Percentiles rank a stretch among this genome's conserved stretches.
phyloP scores from a whole-genome alignment of 2,888 invertebrate species.

The Sericinus montela region DNA sequence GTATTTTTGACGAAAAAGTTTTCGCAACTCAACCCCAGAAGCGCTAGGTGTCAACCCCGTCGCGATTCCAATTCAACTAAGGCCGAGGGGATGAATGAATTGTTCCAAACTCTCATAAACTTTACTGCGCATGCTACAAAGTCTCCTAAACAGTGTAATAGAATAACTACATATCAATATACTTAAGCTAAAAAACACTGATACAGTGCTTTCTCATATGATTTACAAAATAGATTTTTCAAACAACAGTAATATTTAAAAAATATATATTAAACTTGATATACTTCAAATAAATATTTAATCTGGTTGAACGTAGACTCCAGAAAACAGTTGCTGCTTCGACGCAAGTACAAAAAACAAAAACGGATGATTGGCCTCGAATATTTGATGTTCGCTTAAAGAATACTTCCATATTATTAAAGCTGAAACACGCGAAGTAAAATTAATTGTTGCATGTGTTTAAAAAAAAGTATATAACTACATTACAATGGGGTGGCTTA shows the following conservation, averaged over 20 bases:
- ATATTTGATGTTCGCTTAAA: not conserved
- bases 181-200: too few species aligned
- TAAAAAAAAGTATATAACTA: too few species aligned
- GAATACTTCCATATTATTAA: not conserved
- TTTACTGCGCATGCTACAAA: constrained; percentile 55
- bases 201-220: too few species aligned
- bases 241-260: too few species aligned
- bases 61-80: constrained; percentile 42
- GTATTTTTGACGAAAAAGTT: constrained; percentile 36
- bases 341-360: constrained; percentile 15
- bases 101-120: constrained; percentile 30
- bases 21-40: constrained; percentile 21
- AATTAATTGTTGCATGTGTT: too few species aligned
- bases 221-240: too few species aligned
- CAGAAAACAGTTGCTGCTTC: constrained; percentile 20
- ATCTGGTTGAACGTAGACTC: constrained; percentile 4
- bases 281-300: not conserved
- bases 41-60: constrained; percentile 36
- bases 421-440: not conserved
- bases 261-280: too few species aligned
- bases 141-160: constrained; percentile 27
- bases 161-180: too few species aligned
- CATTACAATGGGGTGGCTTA: too few species aligned
- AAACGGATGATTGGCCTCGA: constrained; percentile 20
- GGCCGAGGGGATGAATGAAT: constrained; percentile 47